Evolutionary conservation across 2,113 vertebrate genomes (phyloP), one percentile per base, ranked within the genome.

Genomic region (Cryptomyrus ogoouensis): DNA sequence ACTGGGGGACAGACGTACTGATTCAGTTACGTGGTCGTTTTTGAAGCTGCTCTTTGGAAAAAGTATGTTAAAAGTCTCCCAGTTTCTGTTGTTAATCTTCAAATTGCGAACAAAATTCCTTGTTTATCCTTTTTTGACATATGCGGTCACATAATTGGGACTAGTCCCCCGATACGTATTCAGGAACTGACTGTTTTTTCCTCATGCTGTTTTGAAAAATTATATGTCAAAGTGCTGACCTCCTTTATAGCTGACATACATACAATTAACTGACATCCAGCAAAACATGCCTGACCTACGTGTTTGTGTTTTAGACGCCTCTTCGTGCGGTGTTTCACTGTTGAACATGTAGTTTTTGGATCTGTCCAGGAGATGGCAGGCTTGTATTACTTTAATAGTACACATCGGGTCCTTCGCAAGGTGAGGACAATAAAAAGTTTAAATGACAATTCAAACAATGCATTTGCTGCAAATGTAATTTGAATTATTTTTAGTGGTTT

Each of bases 311-410:
- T 17, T 42, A 42, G 74, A 39, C 13, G 4, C 35, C 19, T 80
- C 17, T 80, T 42, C 35, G 2, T 8, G 5, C 31, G 17, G 35
- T 15, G 8, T 77, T 42, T 84, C 19, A 84, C 21, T 47, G 17
- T 84, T 47, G 83, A 42, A 19, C 35, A 27, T 84, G 85, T 21
- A 15, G 1, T 53, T 87, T 53, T 53, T 15, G 21, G 5, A 53
- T 35, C 5, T 89, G 1, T 87, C 19, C 94, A 94, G 89, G 21
- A 94, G 93, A 88, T 90, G 94, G 83, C 93, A 93, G 91, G 1
- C 39, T 91, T 52, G 52, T 0, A 91, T 91, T 53, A 47, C 10
- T 84, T 47, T 84, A 80, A 19, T 80, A 80, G 74, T 42, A 42
- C 35, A 42, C 13, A 42, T 35, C 2, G 35, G 74, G 74, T 39